Base-by-base conservation (phyloP, 2,888 invertebrate genomes). In the Diploptera punctata region DNA sequence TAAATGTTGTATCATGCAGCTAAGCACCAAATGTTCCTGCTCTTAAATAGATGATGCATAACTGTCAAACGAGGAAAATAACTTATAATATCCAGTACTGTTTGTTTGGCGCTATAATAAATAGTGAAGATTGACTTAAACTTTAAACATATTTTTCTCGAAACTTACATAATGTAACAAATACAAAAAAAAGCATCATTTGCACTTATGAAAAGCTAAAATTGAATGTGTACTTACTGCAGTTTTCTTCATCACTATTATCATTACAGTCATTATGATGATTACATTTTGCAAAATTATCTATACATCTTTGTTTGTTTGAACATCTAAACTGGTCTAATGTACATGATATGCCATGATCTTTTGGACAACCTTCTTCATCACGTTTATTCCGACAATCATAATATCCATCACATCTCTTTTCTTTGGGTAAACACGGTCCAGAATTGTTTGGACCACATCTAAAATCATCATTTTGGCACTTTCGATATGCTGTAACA, bases 251-350 rank as follows among this genome's bases (percentile, higher is more conserved):
- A 80, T 97, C 97, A 1, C 95, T 94, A 81, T 93, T 93, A 83
- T 96, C 95, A 0, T 91, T 93, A 80, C 96, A 97, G 84, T 97
- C 96, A 82, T 94, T 92, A 81, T 90, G 91, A 83, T 96, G 94
- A 84, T 97, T 95, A 82, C 96, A 97, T 81, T 91, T 91, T 79
- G 89, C 88, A 77, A 86, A 85, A 21, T 87, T 81, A 80, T 95
- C 95, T 76, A 96, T 88, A 82, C 96, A 97, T 79, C 91, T 90
- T 80, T 89, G 89, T 52, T 93, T 93, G 77, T 90, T 88, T 77
- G 91, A 90, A 82, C 95, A 96, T 57, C 93, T 88, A 84, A 94
- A 95, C 85, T 96, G 94, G 84, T 94, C 94, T 79, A 95, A 86
- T 26, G 91, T 87, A 80, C 95, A 96, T 5, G 81, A 78, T 18